Evolutionary conservation across 2,888 invertebrate genomes (phyloP).

Genomic region (Drosophila nr. medialis): DNA sequence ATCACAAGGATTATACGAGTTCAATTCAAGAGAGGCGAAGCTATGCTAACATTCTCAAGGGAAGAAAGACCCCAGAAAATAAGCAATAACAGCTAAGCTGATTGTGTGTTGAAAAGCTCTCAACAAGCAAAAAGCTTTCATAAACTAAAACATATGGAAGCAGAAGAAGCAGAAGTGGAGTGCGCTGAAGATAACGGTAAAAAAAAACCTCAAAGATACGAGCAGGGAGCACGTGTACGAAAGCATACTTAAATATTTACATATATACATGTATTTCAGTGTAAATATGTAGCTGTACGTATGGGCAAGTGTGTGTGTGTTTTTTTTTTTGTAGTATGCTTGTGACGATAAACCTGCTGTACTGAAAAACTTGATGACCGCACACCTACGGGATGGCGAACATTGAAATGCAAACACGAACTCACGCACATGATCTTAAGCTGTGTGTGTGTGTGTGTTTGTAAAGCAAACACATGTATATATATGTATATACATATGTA

Average conservation of each 20-base stretch:
- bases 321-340: neutral
- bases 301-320: constrained; percentile 1
- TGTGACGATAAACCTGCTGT: constrained; percentile 25
- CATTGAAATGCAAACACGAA: constrained; percentile 64
- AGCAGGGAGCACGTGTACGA: constrained; percentile 21
- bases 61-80: neutral
- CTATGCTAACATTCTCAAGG: neutral
- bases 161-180: neutral
- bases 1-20: neutral
- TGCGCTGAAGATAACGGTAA: constrained; percentile 22
- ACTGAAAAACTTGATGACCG: constrained; percentile 61
- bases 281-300: neutral
- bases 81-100: neutral
- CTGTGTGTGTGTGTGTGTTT: constrained; percentile 6
- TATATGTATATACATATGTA: too few relatives aligned
- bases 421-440: constrained; percentile 54
- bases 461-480: constrained; percentile 19
- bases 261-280: constrained; percentile 1
- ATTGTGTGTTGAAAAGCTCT: neutral
- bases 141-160: constrained; percentile 3
- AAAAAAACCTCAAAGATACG: constrained; percentile 20
- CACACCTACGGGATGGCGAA: constrained; percentile 60
- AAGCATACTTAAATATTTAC: constrained; percentile 2
- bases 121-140: constrained; percentile 24
- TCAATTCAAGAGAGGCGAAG: neutral